Conservation (phyloP, 2,797 vertebrate species). For the Gadopsis marmoratus region DNA sequence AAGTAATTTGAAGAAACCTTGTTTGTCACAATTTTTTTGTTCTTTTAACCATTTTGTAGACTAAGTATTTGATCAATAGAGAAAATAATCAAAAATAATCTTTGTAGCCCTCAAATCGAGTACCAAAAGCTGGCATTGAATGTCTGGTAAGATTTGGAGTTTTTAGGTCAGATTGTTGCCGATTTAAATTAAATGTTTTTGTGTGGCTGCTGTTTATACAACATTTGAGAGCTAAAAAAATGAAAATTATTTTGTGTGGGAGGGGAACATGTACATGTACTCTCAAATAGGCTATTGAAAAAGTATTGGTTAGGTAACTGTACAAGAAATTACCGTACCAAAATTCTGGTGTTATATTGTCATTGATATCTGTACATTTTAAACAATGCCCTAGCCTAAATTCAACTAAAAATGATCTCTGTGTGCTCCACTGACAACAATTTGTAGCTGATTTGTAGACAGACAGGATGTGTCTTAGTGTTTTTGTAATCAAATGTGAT, state of each 20-base stretch:
- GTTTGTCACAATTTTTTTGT: no score
- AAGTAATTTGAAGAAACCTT: neutral
- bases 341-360: neutral
- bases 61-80: neutral
- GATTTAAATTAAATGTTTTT: neutral
- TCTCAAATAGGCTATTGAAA: neutral
- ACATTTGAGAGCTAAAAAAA: neutral
- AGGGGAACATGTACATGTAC: neutral
- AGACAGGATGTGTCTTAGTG: neutral
- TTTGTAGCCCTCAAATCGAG: neutral
- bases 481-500: neutral
- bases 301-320: neutral
- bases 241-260: neutral
- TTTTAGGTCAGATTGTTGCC: neutral
- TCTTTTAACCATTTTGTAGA: neutral
- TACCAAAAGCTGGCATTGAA: neutral
- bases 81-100: no score
- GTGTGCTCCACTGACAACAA: neutral
- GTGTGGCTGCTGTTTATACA: neutral
- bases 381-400: neutral
- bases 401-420: neutral
- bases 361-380: no score
- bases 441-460: neutral
- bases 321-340: no score
- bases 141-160: neutral